Evolutionary conservation across 1,140 invertebrate genomes (phyloP), one percentile per base, ranked within the genome.

Genomic region (Solen grandis): DNA sequence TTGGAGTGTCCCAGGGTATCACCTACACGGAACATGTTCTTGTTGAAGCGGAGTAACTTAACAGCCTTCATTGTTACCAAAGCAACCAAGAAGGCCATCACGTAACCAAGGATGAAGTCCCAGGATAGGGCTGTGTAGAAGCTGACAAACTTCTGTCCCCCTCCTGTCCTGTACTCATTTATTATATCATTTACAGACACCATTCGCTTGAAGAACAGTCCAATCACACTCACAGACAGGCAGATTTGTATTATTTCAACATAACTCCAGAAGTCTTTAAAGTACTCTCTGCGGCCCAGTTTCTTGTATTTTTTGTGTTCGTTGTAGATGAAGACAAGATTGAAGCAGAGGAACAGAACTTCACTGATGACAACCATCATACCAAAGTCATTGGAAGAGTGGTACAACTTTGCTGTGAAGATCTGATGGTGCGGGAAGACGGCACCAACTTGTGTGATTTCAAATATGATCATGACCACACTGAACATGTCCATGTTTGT

Each of bases 401-500:
- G 66, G 57, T 84, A 77, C 10, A 84, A 35, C n/a, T 54, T 77
- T 16, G 78, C 29, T n/a, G 83, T 81, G 46, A 81, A 81, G 36
- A 81, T 74, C 5, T 84, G 65, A 72, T 77, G 54, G 14, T 22
- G 31, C 3, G 84, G 75, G 31, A 70, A 68, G 10, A 83, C 36
- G 27, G 29, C 63, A 31, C 83, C 85, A 16, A 55, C 50, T 27
- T 70, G 66, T 16, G 81, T 60, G 31, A 79, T 70, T 38, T 84
- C 83, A 66, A 84, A 73, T n/a, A 75, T 54, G 1, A 69, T 35
- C 16, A 68, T 35, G 5, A 74, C 65, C 10, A 77, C 73, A 55
- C 62, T 79, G 63, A 86, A 86, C 33, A 86, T 46, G 27, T 88
- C 70, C 38, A 84, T 59, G 41, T 82, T 82, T 5, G 92, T 91